Conservation (phyloP, 2,797 vertebrate species). For the Sebastolobus alascanus region DNA sequence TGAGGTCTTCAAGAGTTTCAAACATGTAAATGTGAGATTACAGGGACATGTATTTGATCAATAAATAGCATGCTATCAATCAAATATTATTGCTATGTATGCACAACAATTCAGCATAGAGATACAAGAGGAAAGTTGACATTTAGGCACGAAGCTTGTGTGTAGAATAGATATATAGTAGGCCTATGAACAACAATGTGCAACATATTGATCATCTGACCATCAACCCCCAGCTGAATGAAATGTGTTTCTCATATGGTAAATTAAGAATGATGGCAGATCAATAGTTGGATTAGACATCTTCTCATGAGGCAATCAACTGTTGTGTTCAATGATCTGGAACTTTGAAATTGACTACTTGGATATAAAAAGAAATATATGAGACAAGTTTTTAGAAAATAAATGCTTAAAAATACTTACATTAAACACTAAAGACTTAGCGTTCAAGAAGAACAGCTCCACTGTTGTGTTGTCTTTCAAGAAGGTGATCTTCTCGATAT, state of each 20-base stretch:
- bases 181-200: not conserved
- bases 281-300: not conserved
- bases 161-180: not conserved
- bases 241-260: not conserved
- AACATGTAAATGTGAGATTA: not conserved
- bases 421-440: slow-evolving; percentile 93
- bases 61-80: not conserved
- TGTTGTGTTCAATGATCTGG: not conserved
- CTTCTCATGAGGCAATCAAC: not conserved
- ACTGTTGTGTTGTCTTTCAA: slow-evolving; percentile 96
- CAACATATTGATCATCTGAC: not conserved
- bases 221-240: not conserved
- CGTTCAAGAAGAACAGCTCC: slow-evolving; percentile 97
- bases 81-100: not conserved
- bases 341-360: not conserved
- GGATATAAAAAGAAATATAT: not conserved
- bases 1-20: not conserved
- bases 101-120: not conserved
- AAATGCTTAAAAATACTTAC: slow-evolving; percentile 83
- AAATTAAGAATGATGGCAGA: not conserved
- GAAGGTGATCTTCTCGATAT: slow-evolving; percentile 95
- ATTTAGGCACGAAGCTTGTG: not conserved
- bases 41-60: not conserved
- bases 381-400: not conserved
- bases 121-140: not conserved